Evolutionary conservation across 1,140 invertebrate species (phyloP), one percentile per base, ranked within the genome.

Genomic region (Neodiprion lecontei): DNA sequence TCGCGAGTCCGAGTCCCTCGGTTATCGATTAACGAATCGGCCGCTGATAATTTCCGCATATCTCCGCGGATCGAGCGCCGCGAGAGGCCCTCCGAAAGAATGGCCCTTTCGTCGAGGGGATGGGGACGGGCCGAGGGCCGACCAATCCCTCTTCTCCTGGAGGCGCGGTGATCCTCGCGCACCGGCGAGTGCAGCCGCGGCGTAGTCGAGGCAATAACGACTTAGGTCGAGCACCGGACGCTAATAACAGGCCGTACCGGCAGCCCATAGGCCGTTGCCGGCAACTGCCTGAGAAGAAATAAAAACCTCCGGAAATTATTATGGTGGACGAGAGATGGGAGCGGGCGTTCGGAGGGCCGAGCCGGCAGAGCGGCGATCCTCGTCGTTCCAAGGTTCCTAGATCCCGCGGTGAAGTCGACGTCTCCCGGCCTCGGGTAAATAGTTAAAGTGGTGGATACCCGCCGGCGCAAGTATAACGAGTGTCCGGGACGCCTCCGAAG

Each of bases 221-320:
- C 67, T 61, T 40, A 14, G 21, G 67, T 11, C 11, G 28, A 88
- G 86, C 84, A 87, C 84, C 86, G 86, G 88, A 89, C 87, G 87
- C 86, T 89, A 89, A 89, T 89, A 89, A 89, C 88, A 89, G 87
- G 88, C 83, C 85, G 78, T 83, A 81, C 84, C 82, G 82, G 81
- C 84, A 86, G 86, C 84, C 88, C 88, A 89, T 88, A 88, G 88
- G 88, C 88, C 86, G 87, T 87, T 80, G 78, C 76, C 78, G 83
- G 83, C 86, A 88, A 87, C 86, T 82, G 86, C 88, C 88, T 82
- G 83, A 84, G 84, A 84, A 80, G 76, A 89, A 88, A 87, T 84
- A 88, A 88, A 87, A 88, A 87, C 85, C 78, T 76, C 80, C 73
- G 78, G 83, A 82, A 87, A 88, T 88, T 88, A 88, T 89, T 89